Evolutionary conservation across 2,797 vertebrate genomes (phyloP).

Genomic region (Malurus splendens): DNA sequence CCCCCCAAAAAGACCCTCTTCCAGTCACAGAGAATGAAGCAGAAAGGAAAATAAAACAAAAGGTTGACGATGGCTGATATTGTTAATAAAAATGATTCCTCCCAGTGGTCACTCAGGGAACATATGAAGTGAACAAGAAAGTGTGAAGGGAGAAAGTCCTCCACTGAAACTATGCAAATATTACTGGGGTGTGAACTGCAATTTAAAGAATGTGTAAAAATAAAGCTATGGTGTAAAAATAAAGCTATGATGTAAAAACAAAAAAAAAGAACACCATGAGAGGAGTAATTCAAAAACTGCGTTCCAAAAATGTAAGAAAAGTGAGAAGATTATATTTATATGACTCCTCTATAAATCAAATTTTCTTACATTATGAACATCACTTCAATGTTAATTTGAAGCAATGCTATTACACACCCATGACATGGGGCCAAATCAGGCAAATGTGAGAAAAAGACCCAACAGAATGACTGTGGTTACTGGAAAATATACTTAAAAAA

Average conservation of each 20-base stretch:
- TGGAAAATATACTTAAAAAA: not conserved
- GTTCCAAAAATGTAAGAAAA: not conserved
- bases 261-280: not conserved
- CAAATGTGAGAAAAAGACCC: not conserved
- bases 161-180: not conserved
- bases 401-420: not conserved
- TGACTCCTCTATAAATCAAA: not conserved
- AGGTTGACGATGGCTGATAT: not conserved
- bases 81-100: constrained; percentile 10
- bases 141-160: not conserved
- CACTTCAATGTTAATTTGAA: not conserved
- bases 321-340: not conserved
- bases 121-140: not conserved
- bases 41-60: not conserved
- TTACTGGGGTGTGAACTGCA: not conserved
- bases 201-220: not conserved
- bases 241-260: not conserved
- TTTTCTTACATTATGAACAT: not conserved
- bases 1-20: not conserved
- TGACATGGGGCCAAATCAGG: not conserved
- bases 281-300: not conserved
- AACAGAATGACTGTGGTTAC: constrained; percentile 11
- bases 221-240: not conserved
- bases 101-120: constrained; percentile 3
- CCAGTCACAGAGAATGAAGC: not conserved